Conservation (phyloP, 1,140 invertebrate genomes). For the Microplitis mediator region DNA sequence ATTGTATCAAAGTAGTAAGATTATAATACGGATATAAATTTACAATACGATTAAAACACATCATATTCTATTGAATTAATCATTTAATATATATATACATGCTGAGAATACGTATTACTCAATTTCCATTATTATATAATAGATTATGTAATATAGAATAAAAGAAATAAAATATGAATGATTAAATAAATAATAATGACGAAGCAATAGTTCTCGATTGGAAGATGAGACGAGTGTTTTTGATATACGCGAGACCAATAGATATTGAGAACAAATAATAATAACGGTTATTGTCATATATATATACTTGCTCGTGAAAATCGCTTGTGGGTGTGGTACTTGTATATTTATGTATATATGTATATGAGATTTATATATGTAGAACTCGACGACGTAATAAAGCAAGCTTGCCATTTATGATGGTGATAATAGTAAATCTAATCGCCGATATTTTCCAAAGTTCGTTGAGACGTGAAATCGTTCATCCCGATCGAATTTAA, state of each 20-base stretch:
- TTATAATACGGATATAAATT: no score
- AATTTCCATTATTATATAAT: no score
- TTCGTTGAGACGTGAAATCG: constrained; percentile 16
- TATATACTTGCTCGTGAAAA: neutral
- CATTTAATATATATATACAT: neutral
- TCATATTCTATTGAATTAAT: no score
- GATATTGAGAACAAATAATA: constrained; percentile 2
- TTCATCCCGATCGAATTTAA: constrained; percentile 11
- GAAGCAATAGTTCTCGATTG: neutral
- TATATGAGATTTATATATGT: neutral
- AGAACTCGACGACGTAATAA: neutral
- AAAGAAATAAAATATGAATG: no score
- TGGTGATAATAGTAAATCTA: constrained; percentile 27
- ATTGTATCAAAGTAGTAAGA: no score
- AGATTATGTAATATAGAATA: no score
- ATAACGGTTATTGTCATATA: neutral
- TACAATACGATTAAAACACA: no score
- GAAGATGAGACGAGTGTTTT: neutral
- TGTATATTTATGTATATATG: neutral
- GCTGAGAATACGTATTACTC: no score
- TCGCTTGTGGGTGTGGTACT: constrained; percentile 8
- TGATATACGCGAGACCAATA: neutral
- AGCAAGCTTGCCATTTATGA: constrained; percentile 20
- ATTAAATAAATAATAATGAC: no score
- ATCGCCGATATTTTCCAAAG: constrained; percentile 13